phyloP scores from a whole-genome alignment of 2,113 vertebrate species.

The Bubo scandiacus region DNA sequence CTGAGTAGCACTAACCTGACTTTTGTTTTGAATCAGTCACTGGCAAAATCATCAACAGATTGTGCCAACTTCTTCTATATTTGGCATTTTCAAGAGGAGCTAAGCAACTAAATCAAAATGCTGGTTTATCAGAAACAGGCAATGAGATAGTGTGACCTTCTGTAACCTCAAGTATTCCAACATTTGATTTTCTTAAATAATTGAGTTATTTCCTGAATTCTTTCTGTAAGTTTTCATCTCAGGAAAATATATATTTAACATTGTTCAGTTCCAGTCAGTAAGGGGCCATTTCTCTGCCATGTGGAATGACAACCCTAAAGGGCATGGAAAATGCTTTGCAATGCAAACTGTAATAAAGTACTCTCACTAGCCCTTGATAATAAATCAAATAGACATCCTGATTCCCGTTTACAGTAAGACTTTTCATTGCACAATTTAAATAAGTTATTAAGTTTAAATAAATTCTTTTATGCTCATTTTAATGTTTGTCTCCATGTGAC shows the following conservation, averaged over 20 bases:
- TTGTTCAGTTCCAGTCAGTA: not conserved
- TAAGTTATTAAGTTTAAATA: not conserved
- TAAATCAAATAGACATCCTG: not conserved
- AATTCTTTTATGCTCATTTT: not conserved
- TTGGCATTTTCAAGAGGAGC: not conserved
- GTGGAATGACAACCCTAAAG: not conserved
- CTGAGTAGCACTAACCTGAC: not conserved
- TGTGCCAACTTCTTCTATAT: not conserved
- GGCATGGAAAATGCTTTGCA: not conserved
- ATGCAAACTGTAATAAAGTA: not conserved
- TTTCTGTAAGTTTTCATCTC: not conserved
- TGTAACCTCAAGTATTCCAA: not conserved
- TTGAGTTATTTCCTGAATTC: not conserved
- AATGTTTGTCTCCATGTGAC: not conserved
- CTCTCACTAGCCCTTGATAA: not conserved
- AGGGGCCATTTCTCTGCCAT: not conserved
- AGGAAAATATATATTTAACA: not conserved
- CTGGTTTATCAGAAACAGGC: not conserved
- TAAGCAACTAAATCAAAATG: not conserved
- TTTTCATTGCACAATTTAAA: not conserved
- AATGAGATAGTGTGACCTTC: not conserved
- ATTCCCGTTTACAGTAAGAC: not conserved
- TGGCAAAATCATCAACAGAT: not conserved
- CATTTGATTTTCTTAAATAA: not conserved
- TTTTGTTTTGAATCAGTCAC: not conserved